Evolutionary conservation across 2,797 vertebrate species (phyloP).

Genomic region (Gadopsis marmoratus): DNA sequence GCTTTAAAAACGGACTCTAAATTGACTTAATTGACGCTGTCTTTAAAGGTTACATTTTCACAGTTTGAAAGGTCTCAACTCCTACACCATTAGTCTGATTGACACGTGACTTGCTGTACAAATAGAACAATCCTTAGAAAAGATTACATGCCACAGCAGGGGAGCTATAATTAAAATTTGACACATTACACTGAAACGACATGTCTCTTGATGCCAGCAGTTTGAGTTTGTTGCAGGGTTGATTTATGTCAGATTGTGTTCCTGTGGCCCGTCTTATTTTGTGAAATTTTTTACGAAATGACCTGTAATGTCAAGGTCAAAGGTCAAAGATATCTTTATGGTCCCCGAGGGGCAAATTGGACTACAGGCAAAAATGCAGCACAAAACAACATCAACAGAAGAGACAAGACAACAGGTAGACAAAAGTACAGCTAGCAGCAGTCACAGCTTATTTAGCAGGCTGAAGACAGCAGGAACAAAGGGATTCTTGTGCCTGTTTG

Average conservation of each 20-base stretch:
- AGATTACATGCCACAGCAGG: conserved; percentile 21
- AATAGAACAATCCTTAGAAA: conserved; percentile 37
- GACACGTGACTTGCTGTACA: conserved; percentile 40
- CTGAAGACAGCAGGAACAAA: too few relatives aligned
- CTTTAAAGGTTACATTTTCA: conserved; percentile 45
- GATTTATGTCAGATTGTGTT: conserved; percentile 22
- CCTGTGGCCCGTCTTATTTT: conserved; percentile 6
- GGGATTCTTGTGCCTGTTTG: too few relatives aligned
- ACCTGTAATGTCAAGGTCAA: not conserved
- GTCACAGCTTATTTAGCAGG: too few relatives aligned
- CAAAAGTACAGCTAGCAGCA: too few relatives aligned
- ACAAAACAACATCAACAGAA: too few relatives aligned
- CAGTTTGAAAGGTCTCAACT: conserved; percentile 52
- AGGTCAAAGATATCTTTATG: too few relatives aligned
- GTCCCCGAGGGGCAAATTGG: too few relatives aligned
- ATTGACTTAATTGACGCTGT: conserved; percentile 28
- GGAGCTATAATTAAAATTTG: conserved; percentile 43
- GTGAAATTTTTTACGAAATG: not conserved
- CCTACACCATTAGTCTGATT: conserved; percentile 48
- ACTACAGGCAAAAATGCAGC: too few relatives aligned
- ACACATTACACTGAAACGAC: conserved; percentile 36
- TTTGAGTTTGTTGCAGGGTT: conserved; percentile 4
- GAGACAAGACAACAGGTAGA: too few relatives aligned
- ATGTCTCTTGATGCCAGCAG: conserved; percentile 13
- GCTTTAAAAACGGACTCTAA: conserved; percentile 23